These are phyloP conservation scores for Proisotoma minuta DNA, from an alignment of 2,888 invertebrate genomes.

Conservation along the genomic window DNA sequence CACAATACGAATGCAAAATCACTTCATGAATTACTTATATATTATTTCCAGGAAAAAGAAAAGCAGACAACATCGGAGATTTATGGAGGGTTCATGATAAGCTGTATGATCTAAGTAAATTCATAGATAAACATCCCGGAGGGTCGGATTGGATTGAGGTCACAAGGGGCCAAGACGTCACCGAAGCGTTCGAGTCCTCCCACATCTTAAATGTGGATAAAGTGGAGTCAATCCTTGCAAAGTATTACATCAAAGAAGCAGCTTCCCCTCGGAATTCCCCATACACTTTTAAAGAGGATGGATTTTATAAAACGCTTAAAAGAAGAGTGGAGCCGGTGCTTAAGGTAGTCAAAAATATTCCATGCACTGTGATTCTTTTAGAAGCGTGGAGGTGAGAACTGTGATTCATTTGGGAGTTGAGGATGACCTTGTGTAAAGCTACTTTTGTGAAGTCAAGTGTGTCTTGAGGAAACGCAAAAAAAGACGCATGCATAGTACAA, in stretches of 20 bases:
- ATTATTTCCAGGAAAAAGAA: constrained; percentile 17
- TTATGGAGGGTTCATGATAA: constrained; percentile 31
- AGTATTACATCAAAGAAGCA: constrained; percentile 64
- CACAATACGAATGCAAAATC: neutral
- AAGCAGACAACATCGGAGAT: constrained; percentile 23
- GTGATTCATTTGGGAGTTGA: no score
- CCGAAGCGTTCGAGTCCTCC: constrained; percentile 71
- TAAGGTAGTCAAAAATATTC: no score
- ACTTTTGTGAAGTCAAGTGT: no score
- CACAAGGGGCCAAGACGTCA: constrained; percentile 65
- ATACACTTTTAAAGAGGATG: constrained; percentile 67
- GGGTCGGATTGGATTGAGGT: constrained; percentile 49
- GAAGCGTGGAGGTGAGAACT: no score
- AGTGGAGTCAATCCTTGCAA: constrained; percentile 60
- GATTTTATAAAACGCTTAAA: constrained; percentile 69
- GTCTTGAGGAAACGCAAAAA: no score
- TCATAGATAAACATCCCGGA: constrained; percentile 56
- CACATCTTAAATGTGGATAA: constrained; percentile 57
- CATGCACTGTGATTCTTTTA: no score
- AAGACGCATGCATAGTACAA: no score
- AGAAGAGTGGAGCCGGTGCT: constrained; percentile 5
- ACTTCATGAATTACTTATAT: neutral
- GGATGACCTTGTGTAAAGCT: no score
- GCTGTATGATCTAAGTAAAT: constrained; percentile 57
- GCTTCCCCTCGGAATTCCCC: constrained; percentile 63